phyloP scores from a whole-genome alignment of 2,113 vertebrate genomes.

The Xenopus borealis region DNA sequence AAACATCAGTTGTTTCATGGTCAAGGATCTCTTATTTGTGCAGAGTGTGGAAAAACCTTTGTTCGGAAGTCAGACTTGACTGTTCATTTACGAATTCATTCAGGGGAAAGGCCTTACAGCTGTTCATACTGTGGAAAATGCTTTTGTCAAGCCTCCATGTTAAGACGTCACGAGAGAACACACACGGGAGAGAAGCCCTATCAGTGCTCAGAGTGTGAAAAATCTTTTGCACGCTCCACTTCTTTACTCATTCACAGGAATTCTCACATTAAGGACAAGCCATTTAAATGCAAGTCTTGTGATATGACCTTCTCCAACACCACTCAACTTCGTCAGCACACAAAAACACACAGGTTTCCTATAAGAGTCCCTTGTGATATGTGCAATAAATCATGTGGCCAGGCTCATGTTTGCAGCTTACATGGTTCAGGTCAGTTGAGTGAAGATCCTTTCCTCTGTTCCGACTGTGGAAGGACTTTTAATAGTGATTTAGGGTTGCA shows the following conservation, averaged over 20 bases:
- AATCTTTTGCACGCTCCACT: conserved; percentile 11
- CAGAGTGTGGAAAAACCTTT: not conserved
- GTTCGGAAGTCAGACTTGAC: not conserved
- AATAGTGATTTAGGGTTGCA: not conserved
- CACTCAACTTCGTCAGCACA: conserved; percentile 16
- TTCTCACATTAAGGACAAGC: conserved; percentile 12
- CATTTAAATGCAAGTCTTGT: conserved; percentile 20
- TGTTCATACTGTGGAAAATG: conserved; percentile 1
- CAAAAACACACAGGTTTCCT: not conserved
- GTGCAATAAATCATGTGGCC: conserved; percentile 14
- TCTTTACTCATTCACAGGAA: not conserved
- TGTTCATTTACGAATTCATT: not conserved
- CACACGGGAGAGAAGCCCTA: not conserved
- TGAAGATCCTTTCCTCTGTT: not conserved
- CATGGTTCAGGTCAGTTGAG: conserved; percentile 7
- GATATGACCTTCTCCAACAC: conserved; percentile 15
- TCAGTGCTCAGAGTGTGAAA: conserved; percentile 13
- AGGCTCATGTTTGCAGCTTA: conserved; percentile 1
- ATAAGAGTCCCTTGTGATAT: not conserved
- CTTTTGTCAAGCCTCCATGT: conserved; percentile 26
- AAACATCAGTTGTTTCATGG: conserved; percentile 1
- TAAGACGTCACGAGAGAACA: not conserved
- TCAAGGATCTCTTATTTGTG: not conserved
- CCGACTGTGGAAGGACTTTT: conserved; percentile 9
- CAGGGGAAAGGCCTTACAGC: not conserved